These are phyloP conservation scores for Mesoclemmys tuberculata DNA, from an alignment of 2,113 vertebrate genomes.

Conservation along the genomic window DNA sequence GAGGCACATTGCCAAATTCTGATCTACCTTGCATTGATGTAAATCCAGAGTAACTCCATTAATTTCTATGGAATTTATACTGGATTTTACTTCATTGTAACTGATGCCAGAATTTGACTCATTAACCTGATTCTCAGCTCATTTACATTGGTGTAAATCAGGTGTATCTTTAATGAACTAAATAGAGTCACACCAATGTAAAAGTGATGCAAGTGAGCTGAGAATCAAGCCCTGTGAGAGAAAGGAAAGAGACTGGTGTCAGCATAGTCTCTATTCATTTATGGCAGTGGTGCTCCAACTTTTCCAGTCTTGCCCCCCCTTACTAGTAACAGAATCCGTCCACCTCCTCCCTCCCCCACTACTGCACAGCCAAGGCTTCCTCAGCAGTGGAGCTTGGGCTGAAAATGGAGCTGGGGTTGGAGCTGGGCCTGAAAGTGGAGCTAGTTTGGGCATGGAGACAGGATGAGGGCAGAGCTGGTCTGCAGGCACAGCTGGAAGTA, in stretches of 20 bases:
- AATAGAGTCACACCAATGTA: constrained; percentile 64
- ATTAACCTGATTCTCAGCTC: constrained; percentile 54
- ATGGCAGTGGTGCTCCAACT: background rate
- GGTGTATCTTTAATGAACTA: constrained; percentile 58
- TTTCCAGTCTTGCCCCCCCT: background rate
- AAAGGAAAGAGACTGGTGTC: constrained; percentile 29
- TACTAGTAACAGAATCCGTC: background rate
- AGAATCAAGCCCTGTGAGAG: constrained; percentile 27
- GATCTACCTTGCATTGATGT: background rate
- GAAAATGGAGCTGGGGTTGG: background rate
- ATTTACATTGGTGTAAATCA: constrained; percentile 61
- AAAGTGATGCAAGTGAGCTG: constrained; percentile 52
- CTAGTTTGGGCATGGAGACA: background rate
- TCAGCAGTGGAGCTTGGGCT: background rate
- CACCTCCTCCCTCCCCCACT: background rate
- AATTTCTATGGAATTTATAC: constrained; percentile 34
- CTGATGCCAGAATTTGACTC: background rate
- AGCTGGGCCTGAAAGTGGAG: background rate
- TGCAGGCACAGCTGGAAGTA: background rate
- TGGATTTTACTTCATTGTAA: constrained; percentile 27
- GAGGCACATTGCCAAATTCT: background rate
- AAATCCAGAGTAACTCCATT: constrained; percentile 41
- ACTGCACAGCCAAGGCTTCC: background rate
- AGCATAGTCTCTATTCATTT: background rate
- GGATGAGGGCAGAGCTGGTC: background rate